phyloP scores from a whole-genome alignment of 2,888 invertebrate genomes.

The Rotaria sp. region DNA sequence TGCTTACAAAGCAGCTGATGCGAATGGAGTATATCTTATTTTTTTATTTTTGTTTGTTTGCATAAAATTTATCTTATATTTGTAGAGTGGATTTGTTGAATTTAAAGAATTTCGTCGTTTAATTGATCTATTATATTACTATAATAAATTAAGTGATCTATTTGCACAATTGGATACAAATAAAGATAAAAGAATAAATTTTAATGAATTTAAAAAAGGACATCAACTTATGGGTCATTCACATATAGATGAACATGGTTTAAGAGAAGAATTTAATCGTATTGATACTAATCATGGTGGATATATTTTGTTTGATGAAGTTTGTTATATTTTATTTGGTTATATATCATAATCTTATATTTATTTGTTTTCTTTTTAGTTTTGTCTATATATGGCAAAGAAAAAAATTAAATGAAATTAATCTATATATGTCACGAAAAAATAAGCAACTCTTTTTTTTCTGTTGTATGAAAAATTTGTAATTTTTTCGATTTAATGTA shows the following conservation, averaged over 20 bases:
- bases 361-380: not conserved
- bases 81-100: not conserved
- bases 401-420: not conserved
- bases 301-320: constrained; percentile 29
- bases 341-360: not conserved
- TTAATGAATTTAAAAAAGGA: constrained; percentile 15
- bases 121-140: not conserved
- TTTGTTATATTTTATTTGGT: not conserved
- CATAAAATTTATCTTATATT: not conserved
- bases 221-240: not conserved
- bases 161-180: constrained; percentile 9
- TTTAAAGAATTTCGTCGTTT: not conserved
- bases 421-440: not conserved
- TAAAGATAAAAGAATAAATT: constrained; percentile 2
- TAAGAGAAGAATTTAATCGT: not conserved
- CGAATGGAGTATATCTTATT: not conserved
- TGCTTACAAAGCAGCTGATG: not conserved
- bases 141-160: not conserved
- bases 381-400: constrained; percentile 7
- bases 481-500: not conserved
- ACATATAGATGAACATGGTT: not conserved
- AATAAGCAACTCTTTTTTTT: not conserved
- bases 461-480: not conserved
- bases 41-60: not conserved
- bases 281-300: constrained; percentile 10